These are phyloP conservation scores for Knipowitschia caucasica DNA, from an alignment of 2,797 vertebrate genomes.

Conservation along the genomic window DNA sequence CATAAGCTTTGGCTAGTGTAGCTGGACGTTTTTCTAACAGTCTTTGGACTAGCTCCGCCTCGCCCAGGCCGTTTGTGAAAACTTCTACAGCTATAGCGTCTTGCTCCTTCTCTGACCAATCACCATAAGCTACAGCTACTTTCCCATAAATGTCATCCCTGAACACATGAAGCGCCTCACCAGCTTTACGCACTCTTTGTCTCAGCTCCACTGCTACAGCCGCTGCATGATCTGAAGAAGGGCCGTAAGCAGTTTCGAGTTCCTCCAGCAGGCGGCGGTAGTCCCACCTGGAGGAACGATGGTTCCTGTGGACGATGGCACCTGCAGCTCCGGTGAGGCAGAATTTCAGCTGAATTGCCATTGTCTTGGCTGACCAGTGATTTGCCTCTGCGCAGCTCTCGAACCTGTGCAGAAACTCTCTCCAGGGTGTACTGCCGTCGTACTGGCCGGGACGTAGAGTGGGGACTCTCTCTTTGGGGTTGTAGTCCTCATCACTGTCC, in stretches of 20 bases:
- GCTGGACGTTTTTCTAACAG: too few species aligned
- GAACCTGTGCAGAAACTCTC: conserved; percentile 21
- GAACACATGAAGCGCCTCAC: conserved; percentile 26
- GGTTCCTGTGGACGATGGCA: conserved; percentile 19
- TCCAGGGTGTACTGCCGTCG: conserved; percentile 28
- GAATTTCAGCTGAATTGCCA: conserved; percentile 27
- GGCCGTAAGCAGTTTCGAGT: conserved; percentile 23
- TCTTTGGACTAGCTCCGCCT: conserved; percentile 20
- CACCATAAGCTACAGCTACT: conserved; percentile 26
- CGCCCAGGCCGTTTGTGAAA: conserved; percentile 24
- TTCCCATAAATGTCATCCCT: conserved; percentile 39
- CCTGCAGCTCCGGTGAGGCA: conserved; percentile 27
- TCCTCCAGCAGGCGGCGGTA: conserved; percentile 26
- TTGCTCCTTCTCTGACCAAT: conserved; percentile 29
- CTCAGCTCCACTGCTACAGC: conserved; percentile 31
- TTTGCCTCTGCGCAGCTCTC: conserved; percentile 33
- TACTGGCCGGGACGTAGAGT: conserved; percentile 27
- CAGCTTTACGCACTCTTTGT: not conserved
- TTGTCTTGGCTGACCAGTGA: conserved; percentile 23
- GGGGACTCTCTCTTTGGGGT: conserved; percentile 14
- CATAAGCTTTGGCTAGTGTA: too few species aligned
- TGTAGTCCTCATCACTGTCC: conserved; percentile 13
- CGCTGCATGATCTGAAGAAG: conserved; percentile 29
- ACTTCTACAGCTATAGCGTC: conserved; percentile 30
- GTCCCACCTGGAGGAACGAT: conserved; percentile 11